Evolutionary conservation across 2,113 vertebrate genomes (phyloP), one percentile per base, ranked within the genome.

Genomic region (Vulpes vulpes): DNA sequence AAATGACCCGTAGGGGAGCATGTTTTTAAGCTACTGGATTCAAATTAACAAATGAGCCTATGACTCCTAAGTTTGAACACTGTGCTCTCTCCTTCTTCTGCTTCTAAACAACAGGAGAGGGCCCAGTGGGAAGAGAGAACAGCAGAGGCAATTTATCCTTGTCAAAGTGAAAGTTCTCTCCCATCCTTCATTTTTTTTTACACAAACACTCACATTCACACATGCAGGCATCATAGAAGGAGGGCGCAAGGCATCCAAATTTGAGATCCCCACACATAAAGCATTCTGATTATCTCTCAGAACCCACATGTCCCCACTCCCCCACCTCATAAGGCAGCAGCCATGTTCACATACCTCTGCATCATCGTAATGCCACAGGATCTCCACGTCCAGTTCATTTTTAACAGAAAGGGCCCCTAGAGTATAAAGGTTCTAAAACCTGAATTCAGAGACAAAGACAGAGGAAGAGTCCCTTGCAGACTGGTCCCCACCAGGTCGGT

Each of bases 301-400:
- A 88, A 71, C 51, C 25, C 2, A 7, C 25, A 1, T 49, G 53
- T n/a, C 20, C 60, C 67, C 12, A 8, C 3, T 4, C n/a, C 32
- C 32, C 55, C 30, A 23, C 27, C n/a, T 55, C 38, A 10, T 12
- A 7, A 79, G 38, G 55, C 23, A 17, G 32, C 1, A 20, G 23
- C 16, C 3, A 1, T 2, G 7, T 16, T 59, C 43, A 27, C 9
- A 2, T 23, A 5, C 14, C 0, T 74, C 32, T 62, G 51, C 59
- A n/a, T 20, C n/a, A 49, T 1, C 2, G 49, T 10, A 19, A 35
- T 0, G 20, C 12, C n/a, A 53, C 57, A 84, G 35, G 11, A 49
- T 51, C 5, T 74, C 16, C 38, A 38, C 3, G 30, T 17, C 83
- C 23, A 14, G 9, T 17, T 93, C n/a, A 4, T 3, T 53, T 49